These are phyloP conservation scores for Rhipidura dahli DNA, from an alignment of 2,113 vertebrate genomes.

Conservation along the genomic window DNA sequence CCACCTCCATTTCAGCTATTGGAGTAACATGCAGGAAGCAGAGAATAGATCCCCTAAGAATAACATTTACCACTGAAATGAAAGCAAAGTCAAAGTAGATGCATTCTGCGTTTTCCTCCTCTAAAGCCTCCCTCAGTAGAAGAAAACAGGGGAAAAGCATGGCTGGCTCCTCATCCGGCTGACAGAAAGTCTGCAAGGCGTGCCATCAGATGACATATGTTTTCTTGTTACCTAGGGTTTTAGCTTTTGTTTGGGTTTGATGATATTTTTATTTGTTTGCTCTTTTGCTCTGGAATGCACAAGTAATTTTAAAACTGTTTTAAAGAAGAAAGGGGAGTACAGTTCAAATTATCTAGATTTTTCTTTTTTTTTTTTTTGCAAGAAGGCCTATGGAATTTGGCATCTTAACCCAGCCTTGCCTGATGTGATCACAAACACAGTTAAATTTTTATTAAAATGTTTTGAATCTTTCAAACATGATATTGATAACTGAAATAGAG, in stretches of 20 bases:
- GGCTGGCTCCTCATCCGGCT: background rate
- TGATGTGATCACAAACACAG: constrained; percentile 48
- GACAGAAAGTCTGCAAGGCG: background rate
- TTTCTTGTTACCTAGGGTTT: constrained; percentile 46
- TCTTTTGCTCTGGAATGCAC: constrained; percentile 37
- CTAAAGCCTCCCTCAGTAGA: background rate
- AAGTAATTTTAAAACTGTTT: constrained; percentile 36
- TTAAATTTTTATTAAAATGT: constrained; percentile 65
- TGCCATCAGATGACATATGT: background rate
- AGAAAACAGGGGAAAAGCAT: background rate
- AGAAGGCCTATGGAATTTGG: constrained; percentile 50
- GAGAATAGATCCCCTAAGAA: background rate
- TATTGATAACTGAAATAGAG: constrained; percentile 72
- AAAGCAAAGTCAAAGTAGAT: background rate
- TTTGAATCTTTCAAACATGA: constrained; percentile 71
- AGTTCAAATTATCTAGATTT: constrained; percentile 18
- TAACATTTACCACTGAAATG: background rate
- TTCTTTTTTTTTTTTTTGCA: constrained; percentile 43
- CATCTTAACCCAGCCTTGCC: background rate
- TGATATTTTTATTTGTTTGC: constrained; percentile 13
- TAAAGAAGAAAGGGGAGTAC: background rate
- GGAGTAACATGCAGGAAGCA: background rate
- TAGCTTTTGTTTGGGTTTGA: constrained; percentile 25
- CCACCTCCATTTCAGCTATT: background rate
- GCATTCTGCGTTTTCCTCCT: background rate